Percentiles rank a stretch among this genome's conserved stretches.
Conservation (phyloP, 1,140 invertebrate genomes). For the Tachypleus tridentatus region DNA sequence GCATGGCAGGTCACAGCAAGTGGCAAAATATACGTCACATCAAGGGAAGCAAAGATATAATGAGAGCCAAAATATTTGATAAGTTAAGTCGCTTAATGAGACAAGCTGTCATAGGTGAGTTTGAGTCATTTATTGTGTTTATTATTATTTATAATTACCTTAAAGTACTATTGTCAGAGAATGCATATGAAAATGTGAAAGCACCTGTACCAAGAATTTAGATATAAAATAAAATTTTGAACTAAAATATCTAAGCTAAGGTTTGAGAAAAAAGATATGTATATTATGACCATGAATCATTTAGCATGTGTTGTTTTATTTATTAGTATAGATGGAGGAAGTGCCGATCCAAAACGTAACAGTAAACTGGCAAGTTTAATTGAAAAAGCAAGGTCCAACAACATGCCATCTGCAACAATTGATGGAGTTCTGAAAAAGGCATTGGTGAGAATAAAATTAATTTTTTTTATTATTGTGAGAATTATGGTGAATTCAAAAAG, state of each 20-base stretch:
- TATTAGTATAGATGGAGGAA: conserved; percentile 30
- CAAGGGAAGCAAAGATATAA: conserved; percentile 47
- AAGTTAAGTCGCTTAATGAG: conserved; percentile 29
- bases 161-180: neutral
- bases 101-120: conserved; percentile 17
- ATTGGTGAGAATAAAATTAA: conserved; percentile 8
- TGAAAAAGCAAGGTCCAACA: conserved; percentile 43
- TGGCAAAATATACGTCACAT: conserved; percentile 57
- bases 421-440: conserved; percentile 43
- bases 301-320: neutral
- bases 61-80: conserved; percentile 37
- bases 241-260: no score
- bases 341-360: conserved; percentile 44
- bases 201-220: no score
- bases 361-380: conserved; percentile 41
- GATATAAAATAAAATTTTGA: no score
- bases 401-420: conserved; percentile 45
- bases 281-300: no score
- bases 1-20: conserved; percentile 52
- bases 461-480: no score
- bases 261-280: no score
- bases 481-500: no score
- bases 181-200: neutral
- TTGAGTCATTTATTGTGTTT: neutral
- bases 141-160: neutral